phyloP scores from a whole-genome alignment of 2,888 invertebrate genomes.

The Noctuana brunneofusca region DNA sequence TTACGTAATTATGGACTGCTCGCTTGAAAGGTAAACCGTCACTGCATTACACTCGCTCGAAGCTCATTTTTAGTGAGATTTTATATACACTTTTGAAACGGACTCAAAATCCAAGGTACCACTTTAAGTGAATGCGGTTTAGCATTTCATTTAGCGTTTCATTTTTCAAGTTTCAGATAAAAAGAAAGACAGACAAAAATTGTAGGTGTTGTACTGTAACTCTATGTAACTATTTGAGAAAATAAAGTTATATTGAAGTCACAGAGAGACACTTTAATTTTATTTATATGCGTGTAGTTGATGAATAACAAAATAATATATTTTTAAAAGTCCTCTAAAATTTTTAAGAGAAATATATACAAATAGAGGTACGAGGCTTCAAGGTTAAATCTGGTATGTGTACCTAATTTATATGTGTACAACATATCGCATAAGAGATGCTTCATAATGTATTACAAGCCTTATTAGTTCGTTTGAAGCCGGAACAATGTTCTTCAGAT shows the following conservation, averaged over 20 bases:
- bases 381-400: too few species aligned
- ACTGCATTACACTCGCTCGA: conserved; percentile 5
- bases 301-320: too few species aligned
- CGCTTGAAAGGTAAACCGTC: conserved; percentile 14
- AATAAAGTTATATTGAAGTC: too few species aligned
- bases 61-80: conserved; percentile 1
- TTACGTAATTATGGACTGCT: conserved; percentile 20
- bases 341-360: too few species aligned
- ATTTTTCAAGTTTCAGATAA: too few species aligned
- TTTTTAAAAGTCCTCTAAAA: too few species aligned
- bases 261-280: too few species aligned
- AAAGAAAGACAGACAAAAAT: too few species aligned
- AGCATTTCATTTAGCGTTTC: background rate
- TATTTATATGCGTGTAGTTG: too few species aligned
- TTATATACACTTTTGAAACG: background rate
- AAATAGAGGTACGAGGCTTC: too few species aligned
- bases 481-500: conserved; percentile 19
- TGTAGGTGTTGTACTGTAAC: too few species aligned
- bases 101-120: background rate
- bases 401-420: background rate
- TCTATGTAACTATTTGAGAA: too few species aligned
- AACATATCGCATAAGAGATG: background rate
- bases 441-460: conserved; percentile 15
- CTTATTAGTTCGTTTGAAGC: conserved; percentile 22
- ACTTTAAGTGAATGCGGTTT: background rate